These are phyloP conservation scores for Tromatobia lineatoria DNA, from an alignment of 2,888 invertebrate species.

Conservation along the genomic window DNA sequence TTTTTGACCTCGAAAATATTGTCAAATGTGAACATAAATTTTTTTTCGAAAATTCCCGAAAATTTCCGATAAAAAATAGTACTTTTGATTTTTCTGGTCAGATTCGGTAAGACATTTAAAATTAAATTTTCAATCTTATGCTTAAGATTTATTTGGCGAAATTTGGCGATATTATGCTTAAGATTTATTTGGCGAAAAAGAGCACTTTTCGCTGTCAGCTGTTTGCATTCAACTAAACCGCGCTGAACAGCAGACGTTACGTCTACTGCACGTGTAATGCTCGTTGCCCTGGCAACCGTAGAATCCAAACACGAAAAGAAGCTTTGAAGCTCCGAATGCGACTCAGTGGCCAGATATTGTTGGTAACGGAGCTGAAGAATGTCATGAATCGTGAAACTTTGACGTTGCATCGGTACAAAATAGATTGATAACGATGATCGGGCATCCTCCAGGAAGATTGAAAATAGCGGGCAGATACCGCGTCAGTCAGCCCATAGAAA, in stretches of 20 bases:
- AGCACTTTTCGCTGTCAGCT: background rate
- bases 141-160: too few species aligned
- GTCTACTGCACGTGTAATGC: background rate
- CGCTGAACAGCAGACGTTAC: background rate
- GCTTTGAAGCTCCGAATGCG: background rate
- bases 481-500: conserved; percentile 80
- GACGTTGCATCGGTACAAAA: background rate
- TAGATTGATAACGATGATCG: conserved; percentile 69
- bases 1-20: too few species aligned
- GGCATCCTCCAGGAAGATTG: conserved; percentile 73
- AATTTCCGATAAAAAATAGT: too few species aligned
- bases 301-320: conserved; percentile 5
- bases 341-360: conserved; percentile 35
- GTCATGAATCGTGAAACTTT: background rate
- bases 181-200: too few species aligned
- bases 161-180: too few species aligned
- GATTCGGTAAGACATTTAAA: too few species aligned
- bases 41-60: too few species aligned
- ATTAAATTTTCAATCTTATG: too few species aligned
- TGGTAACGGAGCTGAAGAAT: background rate
- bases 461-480: conserved; percentile 81
- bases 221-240: background rate
- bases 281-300: conserved; percentile 30
- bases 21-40: too few species aligned
- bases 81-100: too few species aligned